Conservation (phyloP, 2,113 vertebrate genomes). For the Craseonycteris thonglongyai region DNA sequence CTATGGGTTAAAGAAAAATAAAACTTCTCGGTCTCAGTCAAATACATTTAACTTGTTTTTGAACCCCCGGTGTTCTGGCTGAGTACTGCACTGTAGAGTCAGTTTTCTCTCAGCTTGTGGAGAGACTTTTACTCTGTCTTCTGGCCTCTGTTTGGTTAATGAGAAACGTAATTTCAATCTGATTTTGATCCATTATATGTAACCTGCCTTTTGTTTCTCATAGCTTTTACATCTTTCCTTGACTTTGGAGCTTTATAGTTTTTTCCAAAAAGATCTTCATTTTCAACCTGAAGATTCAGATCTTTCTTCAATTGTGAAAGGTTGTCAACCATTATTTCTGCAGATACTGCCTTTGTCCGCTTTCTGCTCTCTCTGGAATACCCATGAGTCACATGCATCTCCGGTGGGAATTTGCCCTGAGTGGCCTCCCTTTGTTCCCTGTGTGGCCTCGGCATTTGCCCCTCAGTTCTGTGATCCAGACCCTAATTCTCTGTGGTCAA, state of each 20-base stretch:
- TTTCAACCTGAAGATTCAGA: not conserved
- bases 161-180: not conserved
- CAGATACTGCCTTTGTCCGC: not conserved
- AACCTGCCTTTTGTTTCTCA: not conserved
- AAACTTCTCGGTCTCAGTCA: not conserved
- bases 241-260: not conserved
- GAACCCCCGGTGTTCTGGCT: not conserved
- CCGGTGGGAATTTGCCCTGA: rapidly evolving
- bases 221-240: constrained; percentile 17
- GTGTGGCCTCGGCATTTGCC: rapidly evolving
- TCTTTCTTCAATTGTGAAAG: not conserved
- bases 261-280: not conserved
- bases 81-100: not conserved
- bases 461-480: too few species aligned
- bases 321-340: not conserved
- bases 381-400: rapidly evolving
- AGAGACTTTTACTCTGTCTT: not conserved
- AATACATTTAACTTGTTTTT: not conserved
- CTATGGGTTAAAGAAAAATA: not conserved
- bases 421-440: not conserved
- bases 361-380: not conserved
- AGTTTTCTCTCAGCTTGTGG: not conserved
- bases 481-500: not conserved
- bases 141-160: not conserved
- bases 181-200: not conserved